Conservation (phyloP, 2,797 vertebrate species). For the Synanceia verrucosa region DNA sequence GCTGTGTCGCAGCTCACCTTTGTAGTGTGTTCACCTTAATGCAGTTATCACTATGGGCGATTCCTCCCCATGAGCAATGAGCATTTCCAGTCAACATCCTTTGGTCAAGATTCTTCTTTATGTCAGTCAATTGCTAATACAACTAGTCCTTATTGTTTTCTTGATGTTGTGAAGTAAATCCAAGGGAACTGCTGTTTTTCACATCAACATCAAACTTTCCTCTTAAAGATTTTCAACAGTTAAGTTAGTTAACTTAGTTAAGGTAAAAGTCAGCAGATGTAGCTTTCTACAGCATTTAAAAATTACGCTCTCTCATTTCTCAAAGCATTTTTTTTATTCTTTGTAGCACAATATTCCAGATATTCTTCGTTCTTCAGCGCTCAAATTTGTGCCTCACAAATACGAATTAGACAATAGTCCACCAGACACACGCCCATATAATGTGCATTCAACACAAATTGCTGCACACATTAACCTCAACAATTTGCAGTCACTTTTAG, state of each 20-base stretch:
- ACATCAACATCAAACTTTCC: background rate
- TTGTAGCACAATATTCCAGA: background rate
- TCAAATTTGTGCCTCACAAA: background rate
- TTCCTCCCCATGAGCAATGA: background rate
- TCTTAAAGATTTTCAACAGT: no score
- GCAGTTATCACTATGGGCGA: background rate
- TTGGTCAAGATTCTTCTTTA: background rate
- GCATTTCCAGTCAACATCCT: background rate
- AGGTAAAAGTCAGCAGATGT: background rate
- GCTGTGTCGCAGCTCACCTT: background rate
- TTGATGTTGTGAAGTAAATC: background rate
- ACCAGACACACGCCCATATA: background rate
- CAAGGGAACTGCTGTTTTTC: background rate
- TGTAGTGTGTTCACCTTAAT: background rate
- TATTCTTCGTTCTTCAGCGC: background rate
- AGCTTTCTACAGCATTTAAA: background rate
- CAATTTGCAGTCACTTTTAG: constrained; percentile 23
- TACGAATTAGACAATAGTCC: background rate
- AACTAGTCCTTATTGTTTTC: background rate
- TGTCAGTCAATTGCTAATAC: background rate
- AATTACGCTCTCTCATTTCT: background rate
- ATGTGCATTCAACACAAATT: constrained; percentile 31
- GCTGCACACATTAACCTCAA: constrained; percentile 28
- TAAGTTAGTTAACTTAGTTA: background rate
- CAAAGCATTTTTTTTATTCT: background rate